These are phyloP conservation scores for Diarsia mendica DNA, from an alignment of 2,888 invertebrate species.

Conservation along the genomic window DNA sequence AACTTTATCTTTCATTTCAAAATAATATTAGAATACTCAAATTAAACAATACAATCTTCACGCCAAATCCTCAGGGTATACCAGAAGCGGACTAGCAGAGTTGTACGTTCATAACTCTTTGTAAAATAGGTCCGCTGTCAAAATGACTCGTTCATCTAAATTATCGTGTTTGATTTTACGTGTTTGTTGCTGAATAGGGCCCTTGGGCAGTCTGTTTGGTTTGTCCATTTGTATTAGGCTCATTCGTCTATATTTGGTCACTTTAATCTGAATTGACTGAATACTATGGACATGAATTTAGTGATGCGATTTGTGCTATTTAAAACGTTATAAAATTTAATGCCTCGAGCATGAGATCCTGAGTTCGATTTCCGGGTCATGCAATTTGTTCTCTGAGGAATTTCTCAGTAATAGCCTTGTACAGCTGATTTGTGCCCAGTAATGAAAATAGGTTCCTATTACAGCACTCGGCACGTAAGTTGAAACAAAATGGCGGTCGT, in stretches of 20 bases:
- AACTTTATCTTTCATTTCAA: background rate
- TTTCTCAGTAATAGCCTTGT: too few species aligned
- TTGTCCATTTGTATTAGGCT: constrained; percentile 56
- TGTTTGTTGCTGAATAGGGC: constrained; percentile 66
- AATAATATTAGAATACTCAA: constrained; percentile 6
- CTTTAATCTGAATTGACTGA: constrained; percentile 32
- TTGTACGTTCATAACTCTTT: constrained; percentile 62
- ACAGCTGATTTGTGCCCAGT: too few species aligned
- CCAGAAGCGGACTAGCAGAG: constrained; percentile 39
- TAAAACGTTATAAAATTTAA: too few species aligned
- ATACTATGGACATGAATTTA: constrained; percentile 12
- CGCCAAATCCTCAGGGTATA: constrained; percentile 37
- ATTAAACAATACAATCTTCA: constrained; percentile 37
- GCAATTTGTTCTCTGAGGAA: too few species aligned
- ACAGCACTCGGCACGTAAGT: too few species aligned
- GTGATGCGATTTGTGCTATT: background rate
- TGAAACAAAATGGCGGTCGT: too few species aligned
- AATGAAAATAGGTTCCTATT: too few species aligned
- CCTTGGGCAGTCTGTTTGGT: constrained; percentile 65
- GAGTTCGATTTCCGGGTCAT: too few species aligned
- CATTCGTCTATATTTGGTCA: constrained; percentile 39
- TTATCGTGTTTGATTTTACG: constrained; percentile 67
- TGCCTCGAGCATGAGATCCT: too few species aligned
- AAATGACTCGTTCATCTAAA: constrained; percentile 68
- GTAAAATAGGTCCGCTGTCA: constrained; percentile 61